Evolutionary conservation across 2,888 invertebrate species (phyloP).

Genomic region (Dynastes grantii): DNA sequence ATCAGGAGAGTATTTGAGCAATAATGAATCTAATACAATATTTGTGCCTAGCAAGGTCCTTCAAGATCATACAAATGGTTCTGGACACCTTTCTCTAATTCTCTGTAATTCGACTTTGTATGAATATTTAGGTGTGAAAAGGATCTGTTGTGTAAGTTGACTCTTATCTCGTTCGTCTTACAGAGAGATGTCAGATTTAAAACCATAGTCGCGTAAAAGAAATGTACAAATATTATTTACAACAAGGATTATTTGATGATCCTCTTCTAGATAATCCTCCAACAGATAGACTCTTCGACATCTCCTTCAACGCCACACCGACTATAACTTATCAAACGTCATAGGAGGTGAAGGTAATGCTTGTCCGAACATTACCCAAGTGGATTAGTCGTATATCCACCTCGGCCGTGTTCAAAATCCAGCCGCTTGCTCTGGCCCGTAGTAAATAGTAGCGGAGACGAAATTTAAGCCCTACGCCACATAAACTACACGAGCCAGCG

Average conservation of each 20-base stretch:
- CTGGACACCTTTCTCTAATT: no score
- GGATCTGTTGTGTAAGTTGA: no score
- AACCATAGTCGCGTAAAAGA: no score
- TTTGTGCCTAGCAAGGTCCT: no score
- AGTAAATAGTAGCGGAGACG: background rate
- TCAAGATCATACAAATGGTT: no score
- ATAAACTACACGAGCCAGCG: conserved; percentile 8
- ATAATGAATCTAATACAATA: no score
- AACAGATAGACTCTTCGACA: background rate
- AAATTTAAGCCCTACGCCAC: conserved; percentile 9
- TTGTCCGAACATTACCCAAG: conserved; percentile 12
- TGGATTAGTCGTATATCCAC: conserved; percentile 24
- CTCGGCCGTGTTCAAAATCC: background rate
- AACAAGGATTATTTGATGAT: background rate
- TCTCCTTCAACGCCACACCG: background rate
- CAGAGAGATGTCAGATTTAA: no score
- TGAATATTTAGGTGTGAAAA: no score
- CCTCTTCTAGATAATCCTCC: background rate
- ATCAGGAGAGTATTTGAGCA: no score
- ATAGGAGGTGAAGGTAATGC: conserved; percentile 14
- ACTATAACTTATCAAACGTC: conserved; percentile 20
- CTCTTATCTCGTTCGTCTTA: no score
- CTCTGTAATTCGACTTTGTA: no score
- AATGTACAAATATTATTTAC: background rate
- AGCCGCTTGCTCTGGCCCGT: background rate